A percentile compares a stretch with the other conserved stretches of the same genome.
Conservation (phyloP, 2,888 invertebrate genomes). For the Agrochola lota region DNA sequence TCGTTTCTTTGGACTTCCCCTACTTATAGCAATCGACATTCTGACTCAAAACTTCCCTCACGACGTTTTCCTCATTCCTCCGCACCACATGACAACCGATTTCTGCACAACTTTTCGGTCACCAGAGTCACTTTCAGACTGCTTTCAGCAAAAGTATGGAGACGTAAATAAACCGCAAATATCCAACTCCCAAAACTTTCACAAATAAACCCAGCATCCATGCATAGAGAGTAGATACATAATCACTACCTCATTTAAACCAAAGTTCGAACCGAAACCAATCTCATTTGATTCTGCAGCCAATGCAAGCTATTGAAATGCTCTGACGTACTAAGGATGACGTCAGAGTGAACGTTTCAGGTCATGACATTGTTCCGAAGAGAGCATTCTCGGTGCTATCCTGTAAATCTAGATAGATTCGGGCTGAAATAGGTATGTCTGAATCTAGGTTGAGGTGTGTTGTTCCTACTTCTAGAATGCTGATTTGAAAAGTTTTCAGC, state of each 20-base stretch:
- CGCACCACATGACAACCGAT: too few species aligned
- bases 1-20: too few species aligned
- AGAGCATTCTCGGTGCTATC: constrained; percentile 6
- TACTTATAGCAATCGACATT: too few species aligned
- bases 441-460: constrained; percentile 33
- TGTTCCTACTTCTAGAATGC: not conserved
- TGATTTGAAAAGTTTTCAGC: constrained; percentile 17
- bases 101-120: too few species aligned
- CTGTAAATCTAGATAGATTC: constrained; percentile 42
- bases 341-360: constrained; percentile 51
- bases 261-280: constrained; percentile 23
- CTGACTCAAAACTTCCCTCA: too few species aligned
- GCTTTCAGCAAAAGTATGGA: not conserved
- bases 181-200: not conserved
- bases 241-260: constrained; percentile 8
- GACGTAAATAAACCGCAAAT: not conserved
- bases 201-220: not conserved
- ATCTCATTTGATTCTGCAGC: constrained; percentile 44
- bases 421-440: constrained; percentile 14
- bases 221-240: constrained; percentile 21
- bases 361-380: constrained; percentile 51
- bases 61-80: too few species aligned
- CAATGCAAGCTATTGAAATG: constrained; percentile 35
- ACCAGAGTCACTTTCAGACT: too few species aligned
- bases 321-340: constrained; percentile 48